Conservation (phyloP, 2,888 invertebrate species). For the Brachyptera risi region DNA sequence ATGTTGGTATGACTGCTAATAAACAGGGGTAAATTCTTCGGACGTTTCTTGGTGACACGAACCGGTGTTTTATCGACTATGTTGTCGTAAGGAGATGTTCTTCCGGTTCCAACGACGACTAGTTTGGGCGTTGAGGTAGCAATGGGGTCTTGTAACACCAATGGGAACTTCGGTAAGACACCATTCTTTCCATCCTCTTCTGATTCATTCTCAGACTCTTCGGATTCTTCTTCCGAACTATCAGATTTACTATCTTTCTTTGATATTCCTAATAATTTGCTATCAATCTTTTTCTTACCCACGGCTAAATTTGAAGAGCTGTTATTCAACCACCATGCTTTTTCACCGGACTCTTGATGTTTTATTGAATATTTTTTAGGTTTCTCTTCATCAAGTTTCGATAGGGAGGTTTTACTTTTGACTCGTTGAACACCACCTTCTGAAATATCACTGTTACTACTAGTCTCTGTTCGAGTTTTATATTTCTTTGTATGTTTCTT, state of each 20-base stretch:
- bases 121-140: constrained; percentile 40
- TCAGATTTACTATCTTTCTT: background rate
- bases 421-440: constrained; percentile 50
- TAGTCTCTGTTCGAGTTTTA: constrained; percentile 35
- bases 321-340: constrained; percentile 39
- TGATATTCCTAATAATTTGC: background rate
- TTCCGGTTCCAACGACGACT: constrained; percentile 46
- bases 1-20: constrained; percentile 84
- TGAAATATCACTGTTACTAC: constrained; percentile 53
- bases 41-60: constrained; percentile 34
- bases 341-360: constrained; percentile 36
- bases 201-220: constrained; percentile 34
- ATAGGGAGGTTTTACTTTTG: constrained; percentile 12
- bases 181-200: constrained; percentile 20
- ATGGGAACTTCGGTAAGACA: constrained; percentile 34
- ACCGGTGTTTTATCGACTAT: constrained; percentile 43
- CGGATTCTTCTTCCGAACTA: constrained; percentile 31
- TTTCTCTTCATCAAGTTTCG: constrained; percentile 13
- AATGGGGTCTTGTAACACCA: constrained; percentile 41
- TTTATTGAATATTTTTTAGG: constrained; percentile 21
- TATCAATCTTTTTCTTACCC: constrained; percentile 30
- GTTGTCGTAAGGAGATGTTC: constrained; percentile 69
- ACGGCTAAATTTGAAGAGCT: constrained; percentile 36
- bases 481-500: constrained; percentile 26
- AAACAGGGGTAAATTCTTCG: constrained; percentile 56